Evolutionary conservation across 2,113 vertebrate species (phyloP).

Genomic region (Globicephala melas): DNA sequence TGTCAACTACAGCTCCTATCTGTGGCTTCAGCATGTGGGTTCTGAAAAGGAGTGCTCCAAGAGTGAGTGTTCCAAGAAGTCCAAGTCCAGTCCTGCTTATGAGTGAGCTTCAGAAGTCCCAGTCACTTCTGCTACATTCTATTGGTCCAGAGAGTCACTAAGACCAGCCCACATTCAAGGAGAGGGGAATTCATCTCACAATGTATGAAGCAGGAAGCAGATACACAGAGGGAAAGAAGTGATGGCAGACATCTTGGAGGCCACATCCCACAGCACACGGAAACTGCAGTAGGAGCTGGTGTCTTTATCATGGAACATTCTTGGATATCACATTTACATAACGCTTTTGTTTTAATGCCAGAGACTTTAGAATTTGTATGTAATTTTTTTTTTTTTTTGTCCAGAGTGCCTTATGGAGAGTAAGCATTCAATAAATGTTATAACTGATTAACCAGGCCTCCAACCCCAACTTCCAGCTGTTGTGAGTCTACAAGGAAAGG

Average conservation of each 20-base stretch:
- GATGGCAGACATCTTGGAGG: background rate
- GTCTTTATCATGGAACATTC: background rate
- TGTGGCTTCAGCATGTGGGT: background rate
- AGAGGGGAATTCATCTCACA: background rate
- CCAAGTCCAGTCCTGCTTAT: background rate
- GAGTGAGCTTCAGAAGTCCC: background rate
- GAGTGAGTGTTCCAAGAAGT: background rate
- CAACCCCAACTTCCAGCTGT: background rate
- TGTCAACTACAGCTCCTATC: background rate
- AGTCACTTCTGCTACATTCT: background rate
- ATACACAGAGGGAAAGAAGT: background rate
- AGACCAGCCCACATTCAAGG: background rate
- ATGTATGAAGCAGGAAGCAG: background rate
- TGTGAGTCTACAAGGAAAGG: background rate
- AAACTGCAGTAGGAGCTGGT: background rate
- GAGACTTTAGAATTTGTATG: background rate
- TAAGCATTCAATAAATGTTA: background rate
- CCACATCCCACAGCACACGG: background rate
- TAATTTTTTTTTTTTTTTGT: background rate
- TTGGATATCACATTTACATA: background rate
- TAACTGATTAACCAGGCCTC: background rate
- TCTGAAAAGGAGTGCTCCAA: background rate
- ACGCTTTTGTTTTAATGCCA: background rate
- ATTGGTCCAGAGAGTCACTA: background rate
- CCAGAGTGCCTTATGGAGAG: background rate